Evolutionary conservation across 2,888 invertebrate genomes (phyloP), one percentile per base, ranked within the genome.

Genomic region (Stenolophus ochropezus): DNA sequence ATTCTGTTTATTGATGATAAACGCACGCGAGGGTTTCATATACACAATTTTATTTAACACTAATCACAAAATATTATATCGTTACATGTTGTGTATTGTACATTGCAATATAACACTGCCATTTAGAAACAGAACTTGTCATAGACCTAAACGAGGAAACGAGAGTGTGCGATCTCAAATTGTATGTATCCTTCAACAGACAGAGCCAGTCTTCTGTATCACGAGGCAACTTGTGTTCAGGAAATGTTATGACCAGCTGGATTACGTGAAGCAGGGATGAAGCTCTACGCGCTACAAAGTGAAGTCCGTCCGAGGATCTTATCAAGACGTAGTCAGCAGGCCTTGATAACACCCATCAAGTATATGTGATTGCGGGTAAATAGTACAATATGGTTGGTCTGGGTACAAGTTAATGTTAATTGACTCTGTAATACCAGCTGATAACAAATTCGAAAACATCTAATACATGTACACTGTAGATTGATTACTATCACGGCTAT

Each of bases 21-120:
- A 69, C 20, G 14, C 6, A 49, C 73, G 16, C 16, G 14, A 73
- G 21, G 49, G 14, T 69, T 79, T 79, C 84, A 83, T 84, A 86
- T 86, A 87, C 86, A 87, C 87, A 87, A 87, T 84, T 86, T 87
- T 86, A 86, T 87, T 87, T 88, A 88, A 88, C 88, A 87, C 88
- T 88, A 88, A 87, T 88, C 88, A 88, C 87, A 88, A 88, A 89
- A 87, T 88, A 87, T 87, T 88, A 86, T 84, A 76, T 82, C 42
- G 71, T 81, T 81, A 82, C 77, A 78, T 86, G 84, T 85, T 86
- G 84, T 85, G 83, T 87, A 87, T 86, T 87, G 85, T 88, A 88
- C 88, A 88, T 86, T 88, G 86, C 86, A 87, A 79, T 56, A 75
- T 25, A 79, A 79, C 79, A 79, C 69, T 79, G 79, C 79, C 79